Percentiles rank a stretch among this genome's conserved stretches.
Conservation (phyloP, 2,888 invertebrate genomes). For the Yponomeuta cagnagella region DNA sequence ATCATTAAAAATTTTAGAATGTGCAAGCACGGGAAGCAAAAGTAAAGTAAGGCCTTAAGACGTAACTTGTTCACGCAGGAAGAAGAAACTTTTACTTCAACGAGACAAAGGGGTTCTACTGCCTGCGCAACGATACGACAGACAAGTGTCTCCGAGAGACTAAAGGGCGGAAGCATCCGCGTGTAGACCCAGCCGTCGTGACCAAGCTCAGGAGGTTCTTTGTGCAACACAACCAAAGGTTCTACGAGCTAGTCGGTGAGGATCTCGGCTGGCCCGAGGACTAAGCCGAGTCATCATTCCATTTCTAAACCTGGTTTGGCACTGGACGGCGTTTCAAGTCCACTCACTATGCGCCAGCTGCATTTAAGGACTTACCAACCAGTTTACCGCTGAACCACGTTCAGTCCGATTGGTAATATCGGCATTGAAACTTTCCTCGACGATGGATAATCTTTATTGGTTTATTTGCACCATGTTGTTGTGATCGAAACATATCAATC, state of each 20-base stretch:
- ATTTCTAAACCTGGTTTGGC: neutral
- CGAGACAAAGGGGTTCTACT: slow-evolving; percentile 97
- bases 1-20: too few species aligned
- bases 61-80: slow-evolving; percentile 45
- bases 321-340: too few species aligned
- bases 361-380: too few species aligned
- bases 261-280: slow-evolving; percentile 96
- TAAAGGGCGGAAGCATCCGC: slow-evolving; percentile 88
- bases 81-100: slow-evolving; percentile 97
- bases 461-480: slow-evolving; percentile 33
- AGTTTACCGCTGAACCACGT: neutral
- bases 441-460: slow-evolving; percentile 14
- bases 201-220: slow-evolving; percentile 90
- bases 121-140: slow-evolving; percentile 88
- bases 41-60: too few species aligned
- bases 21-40: too few species aligned
- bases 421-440: neutral
- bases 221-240: slow-evolving; percentile 92
- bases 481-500: slow-evolving; percentile 61
- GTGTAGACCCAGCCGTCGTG: slow-evolving; percentile 86
- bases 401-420: neutral
- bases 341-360: too few species aligned
- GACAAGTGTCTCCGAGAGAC: slow-evolving; percentile 90
- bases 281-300: slow-evolving; percentile 40
- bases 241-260: slow-evolving; percentile 94